Conservation (phyloP, 2,888 invertebrate species). For the Tanaodytes sp. region DNA sequence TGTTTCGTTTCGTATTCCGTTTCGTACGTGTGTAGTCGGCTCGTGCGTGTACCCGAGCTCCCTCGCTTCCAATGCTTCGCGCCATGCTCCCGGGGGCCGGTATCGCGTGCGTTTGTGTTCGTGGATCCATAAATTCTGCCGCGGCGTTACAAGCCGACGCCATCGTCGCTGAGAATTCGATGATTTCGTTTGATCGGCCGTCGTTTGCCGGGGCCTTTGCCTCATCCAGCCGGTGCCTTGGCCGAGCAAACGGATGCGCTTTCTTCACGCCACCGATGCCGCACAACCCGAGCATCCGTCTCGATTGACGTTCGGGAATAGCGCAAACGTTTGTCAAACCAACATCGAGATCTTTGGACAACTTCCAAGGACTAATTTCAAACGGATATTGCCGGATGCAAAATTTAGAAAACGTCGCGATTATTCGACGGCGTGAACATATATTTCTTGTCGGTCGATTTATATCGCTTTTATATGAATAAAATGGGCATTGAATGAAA, state of each 20-base stretch:
- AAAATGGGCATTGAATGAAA: too few relatives aligned
- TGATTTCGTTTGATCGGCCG: conserved; percentile 62
- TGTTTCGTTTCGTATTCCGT: conserved; percentile 14
- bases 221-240: conserved; percentile 36
- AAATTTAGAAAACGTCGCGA: too few relatives aligned
- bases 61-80: too few relatives aligned
- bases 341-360: conserved; percentile 31
- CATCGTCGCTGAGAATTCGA: conserved; percentile 55
- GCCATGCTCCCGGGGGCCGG: conserved; percentile 30
- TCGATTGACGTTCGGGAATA: conserved; percentile 47
- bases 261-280: conserved; percentile 43
- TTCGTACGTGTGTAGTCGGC: conserved; percentile 42
- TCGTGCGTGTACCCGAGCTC: conserved; percentile 35
- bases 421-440: too few relatives aligned
- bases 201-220: conserved; percentile 51
- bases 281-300: conserved; percentile 31
- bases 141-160: conserved; percentile 54
- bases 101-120: conserved; percentile 45
- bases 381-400: conserved; percentile 40
- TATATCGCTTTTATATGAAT: too few relatives aligned
- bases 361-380: conserved; percentile 46
- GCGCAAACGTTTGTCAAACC: conserved; percentile 40
- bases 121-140: conserved; percentile 51
- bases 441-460: too few relatives aligned
- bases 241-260: conserved; percentile 34